A percentile compares a stretch with the other conserved stretches of the same genome.
Evolutionary conservation across 2,113 vertebrate species (phyloP).

Genomic region (Nansenia antarctica): DNA sequence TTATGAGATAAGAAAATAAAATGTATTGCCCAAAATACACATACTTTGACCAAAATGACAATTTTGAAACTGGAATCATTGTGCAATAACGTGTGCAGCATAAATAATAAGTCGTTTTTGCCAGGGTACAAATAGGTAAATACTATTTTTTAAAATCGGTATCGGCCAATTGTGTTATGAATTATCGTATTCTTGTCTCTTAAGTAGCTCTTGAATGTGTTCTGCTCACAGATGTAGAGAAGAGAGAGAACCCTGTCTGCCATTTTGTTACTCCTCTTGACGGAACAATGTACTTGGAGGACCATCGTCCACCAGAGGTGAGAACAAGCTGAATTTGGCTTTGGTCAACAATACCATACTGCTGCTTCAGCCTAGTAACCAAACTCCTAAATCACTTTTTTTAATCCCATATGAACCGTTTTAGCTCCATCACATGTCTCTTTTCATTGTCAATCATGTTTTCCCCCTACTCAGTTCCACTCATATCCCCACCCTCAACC

Average conservation of each 20-base stretch:
- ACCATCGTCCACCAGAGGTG: slow-evolving; percentile 89
- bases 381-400: background rate
- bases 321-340: background rate
- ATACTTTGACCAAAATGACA: too few species aligned
- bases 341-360: background rate
- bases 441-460: background rate
- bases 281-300: slow-evolving; percentile 84
- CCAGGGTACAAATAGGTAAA: too few species aligned
- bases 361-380: background rate
- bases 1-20: too few species aligned
- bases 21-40: too few species aligned
- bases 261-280: slow-evolving; percentile 95
- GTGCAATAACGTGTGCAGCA: too few species aligned
- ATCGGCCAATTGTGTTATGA: background rate
- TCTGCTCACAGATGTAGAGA: slow-evolving; percentile 86
- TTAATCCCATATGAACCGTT: background rate
- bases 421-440: background rate
- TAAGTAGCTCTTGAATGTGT: background rate
- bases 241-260: slow-evolving; percentile 92
- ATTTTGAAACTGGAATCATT: too few species aligned
- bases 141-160: too few species aligned
- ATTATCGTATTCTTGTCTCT: background rate
- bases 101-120: too few species aligned
- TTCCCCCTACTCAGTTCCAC: background rate
- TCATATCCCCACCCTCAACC: background rate